Evolutionary conservation across 2,888 invertebrate genomes (phyloP).

Genomic region (Penaeus monodon): DNA sequence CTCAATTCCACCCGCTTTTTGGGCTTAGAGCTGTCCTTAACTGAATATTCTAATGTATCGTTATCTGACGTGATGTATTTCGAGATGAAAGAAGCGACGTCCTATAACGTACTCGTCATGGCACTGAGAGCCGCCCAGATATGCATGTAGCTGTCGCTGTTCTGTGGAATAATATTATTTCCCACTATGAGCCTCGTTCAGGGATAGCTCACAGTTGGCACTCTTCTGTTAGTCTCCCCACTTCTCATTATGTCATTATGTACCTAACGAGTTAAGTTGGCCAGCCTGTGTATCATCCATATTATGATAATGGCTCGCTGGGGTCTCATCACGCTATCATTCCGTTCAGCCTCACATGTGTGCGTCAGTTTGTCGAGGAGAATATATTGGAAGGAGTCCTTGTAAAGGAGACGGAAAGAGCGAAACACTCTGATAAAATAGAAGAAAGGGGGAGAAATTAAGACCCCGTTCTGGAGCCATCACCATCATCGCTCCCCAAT

Average conservation of each 20-base stretch:
- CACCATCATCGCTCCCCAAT: constrained; percentile 51
- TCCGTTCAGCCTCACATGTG: constrained; percentile 16
- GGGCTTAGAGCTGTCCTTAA: no score
- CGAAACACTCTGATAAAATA: no score
- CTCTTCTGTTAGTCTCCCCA: constrained; percentile 14
- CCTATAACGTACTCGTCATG: no score
- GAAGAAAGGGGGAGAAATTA: constrained; percentile 8
- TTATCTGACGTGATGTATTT: no score
- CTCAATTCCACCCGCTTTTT: no score
- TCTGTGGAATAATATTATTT: no score
- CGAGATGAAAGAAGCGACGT: no score
- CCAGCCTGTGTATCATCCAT: constrained; percentile 48
- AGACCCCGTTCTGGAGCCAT: constrained; percentile 31
- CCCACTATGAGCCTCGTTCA: no score
- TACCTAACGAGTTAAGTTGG: constrained; percentile 53
- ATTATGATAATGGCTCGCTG: constrained; percentile 48
- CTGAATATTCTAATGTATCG: no score
- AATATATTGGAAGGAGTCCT: background rate
- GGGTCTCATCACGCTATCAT: constrained; percentile 33
- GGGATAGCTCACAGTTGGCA: constrained; percentile 5
- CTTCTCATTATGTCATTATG: constrained; percentile 53
- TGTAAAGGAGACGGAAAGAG: no score
- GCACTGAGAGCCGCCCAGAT: no score
- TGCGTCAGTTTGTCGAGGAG: background rate
- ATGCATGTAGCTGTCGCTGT: no score